Evolutionary conservation across 2,113 vertebrate species (phyloP).

Genomic region (Microcebus murinus): DNA sequence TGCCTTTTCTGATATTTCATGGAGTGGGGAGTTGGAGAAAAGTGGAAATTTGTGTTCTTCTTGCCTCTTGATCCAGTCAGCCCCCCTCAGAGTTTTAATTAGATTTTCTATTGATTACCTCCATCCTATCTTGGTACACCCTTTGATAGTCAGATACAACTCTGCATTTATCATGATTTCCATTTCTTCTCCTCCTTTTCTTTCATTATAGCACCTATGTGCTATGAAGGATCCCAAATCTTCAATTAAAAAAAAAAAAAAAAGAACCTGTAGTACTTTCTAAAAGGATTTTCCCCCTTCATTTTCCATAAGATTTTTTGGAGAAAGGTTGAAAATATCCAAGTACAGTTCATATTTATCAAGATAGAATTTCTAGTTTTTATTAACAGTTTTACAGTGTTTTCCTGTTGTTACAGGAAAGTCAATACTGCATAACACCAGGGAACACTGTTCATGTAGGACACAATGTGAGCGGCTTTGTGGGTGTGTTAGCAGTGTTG

Average conservation of each 20-base stretch:
- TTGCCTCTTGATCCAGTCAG: neutral
- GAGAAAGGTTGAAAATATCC: neutral
- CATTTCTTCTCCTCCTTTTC: neutral
- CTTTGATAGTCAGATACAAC: neutral
- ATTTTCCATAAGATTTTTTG: neutral
- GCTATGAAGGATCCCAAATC: neutral
- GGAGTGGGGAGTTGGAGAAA: neutral
- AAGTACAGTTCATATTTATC: neutral
- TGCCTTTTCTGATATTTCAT: conserved; percentile 3
- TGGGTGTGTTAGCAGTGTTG: neutral
- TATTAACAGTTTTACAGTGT: neutral
- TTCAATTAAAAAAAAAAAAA: neutral
- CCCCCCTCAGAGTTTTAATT: neutral
- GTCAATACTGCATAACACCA: neutral
- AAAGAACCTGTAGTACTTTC: neutral
- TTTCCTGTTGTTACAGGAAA: neutral
- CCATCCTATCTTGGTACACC: neutral
- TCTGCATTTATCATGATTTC: neutral
- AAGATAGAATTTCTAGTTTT: neutral
- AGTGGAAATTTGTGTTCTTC: neutral
- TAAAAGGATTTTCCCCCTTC: neutral
- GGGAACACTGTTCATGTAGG: neutral
- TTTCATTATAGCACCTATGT: neutral
- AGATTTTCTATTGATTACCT: neutral
- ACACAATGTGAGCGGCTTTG: neutral